Conservation (phyloP, 2,888 invertebrate genomes). For the Xanthorhoe spadicearia region DNA sequence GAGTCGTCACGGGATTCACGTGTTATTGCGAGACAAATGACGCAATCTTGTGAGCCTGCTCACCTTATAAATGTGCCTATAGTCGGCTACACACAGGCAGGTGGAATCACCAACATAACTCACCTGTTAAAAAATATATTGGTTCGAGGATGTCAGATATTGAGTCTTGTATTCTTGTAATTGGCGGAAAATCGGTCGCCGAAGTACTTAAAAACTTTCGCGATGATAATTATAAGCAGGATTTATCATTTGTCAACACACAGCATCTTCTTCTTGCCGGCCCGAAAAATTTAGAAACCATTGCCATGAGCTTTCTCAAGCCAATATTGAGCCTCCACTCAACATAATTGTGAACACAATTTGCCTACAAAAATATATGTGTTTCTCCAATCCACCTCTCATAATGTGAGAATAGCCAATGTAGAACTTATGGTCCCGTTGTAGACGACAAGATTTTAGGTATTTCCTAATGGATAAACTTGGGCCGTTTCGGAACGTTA, state of each 20-base stretch:
- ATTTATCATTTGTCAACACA: too few relatives aligned
- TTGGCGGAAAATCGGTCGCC: too few relatives aligned
- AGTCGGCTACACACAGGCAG: not conserved
- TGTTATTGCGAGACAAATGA: conserved; percentile 43
- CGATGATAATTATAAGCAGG: too few relatives aligned
- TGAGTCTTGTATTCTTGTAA: too few relatives aligned
- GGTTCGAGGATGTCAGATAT: too few relatives aligned
- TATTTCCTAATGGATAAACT: conserved; percentile 39
- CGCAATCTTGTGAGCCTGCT: conserved; percentile 42
- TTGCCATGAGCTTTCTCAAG: too few relatives aligned
- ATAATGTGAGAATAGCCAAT: conserved; percentile 31
- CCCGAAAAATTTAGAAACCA: too few relatives aligned
- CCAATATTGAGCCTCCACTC: too few relatives aligned
- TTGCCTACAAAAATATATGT: not conserved
- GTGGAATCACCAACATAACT: not conserved
- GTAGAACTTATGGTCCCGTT: conserved; percentile 35
- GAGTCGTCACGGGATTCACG: conserved; percentile 32
- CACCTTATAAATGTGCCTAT: conserved; percentile 38
- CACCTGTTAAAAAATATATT: not conserved
- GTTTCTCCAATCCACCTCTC: conserved; percentile 7
- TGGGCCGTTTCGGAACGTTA: conserved; percentile 34
- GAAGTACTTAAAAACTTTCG: too few relatives aligned
- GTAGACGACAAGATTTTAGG: conserved; percentile 32
- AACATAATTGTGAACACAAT: not conserved
- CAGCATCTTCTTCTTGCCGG: too few relatives aligned